Evolutionary conservation across 2,888 invertebrate genomes (phyloP).

Genomic region (Dusona sp.): DNA sequence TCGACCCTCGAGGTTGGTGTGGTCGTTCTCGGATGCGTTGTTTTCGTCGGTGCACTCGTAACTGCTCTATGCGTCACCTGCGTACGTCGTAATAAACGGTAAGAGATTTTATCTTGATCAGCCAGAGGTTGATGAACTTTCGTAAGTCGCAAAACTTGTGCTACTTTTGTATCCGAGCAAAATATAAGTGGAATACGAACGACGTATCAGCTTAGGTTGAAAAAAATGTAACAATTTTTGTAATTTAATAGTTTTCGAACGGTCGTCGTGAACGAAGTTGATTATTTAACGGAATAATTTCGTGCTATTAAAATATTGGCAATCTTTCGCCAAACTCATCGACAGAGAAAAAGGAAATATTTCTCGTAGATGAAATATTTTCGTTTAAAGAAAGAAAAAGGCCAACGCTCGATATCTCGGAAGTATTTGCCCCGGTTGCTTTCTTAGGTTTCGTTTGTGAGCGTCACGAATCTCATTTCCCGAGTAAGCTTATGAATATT

Average conservation of each 20-base stretch:
- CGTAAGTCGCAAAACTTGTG: neutral
- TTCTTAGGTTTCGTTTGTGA: conserved; percentile 42
- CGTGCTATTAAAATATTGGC: neutral
- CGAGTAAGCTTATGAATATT: conserved; percentile 18
- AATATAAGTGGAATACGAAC: neutral
- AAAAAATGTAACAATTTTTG: neutral
- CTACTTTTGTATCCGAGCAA: conserved; percentile 5
- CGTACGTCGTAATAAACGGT: conserved; percentile 88
- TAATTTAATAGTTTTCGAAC: neutral
- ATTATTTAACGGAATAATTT: neutral
- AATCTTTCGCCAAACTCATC: neutral
- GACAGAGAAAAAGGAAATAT: neutral
- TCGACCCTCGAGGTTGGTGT: conserved; percentile 93
- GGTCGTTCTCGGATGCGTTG: conserved; percentile 92
- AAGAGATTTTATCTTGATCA: conserved; percentile 66
- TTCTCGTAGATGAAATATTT: neutral
- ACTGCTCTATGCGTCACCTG: conserved; percentile 93
- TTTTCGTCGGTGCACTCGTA: conserved; percentile 92
- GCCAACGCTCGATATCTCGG: conserved; percentile 33
- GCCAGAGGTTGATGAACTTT: conserved; percentile 57
- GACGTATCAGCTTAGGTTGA: neutral
- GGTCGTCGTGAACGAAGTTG: neutral
- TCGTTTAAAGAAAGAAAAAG: neutral
- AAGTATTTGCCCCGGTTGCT: conserved; percentile 29
- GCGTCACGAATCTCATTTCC: conserved; percentile 31